These are phyloP conservation scores for Sitta europaea DNA, from an alignment of 2,113 vertebrate species.

Conservation along the genomic window DNA sequence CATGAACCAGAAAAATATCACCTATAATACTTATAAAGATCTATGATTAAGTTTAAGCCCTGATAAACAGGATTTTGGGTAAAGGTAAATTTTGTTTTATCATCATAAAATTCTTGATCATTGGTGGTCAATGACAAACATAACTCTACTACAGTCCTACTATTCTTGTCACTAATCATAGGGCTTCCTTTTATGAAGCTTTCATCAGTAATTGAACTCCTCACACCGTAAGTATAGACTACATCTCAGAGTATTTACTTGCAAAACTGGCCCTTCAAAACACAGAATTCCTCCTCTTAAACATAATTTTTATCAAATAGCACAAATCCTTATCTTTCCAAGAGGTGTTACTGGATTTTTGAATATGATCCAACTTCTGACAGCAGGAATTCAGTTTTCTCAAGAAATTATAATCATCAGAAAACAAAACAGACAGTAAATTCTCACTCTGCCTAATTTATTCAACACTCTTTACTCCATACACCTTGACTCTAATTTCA, in stretches of 20 bases:
- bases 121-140: not conserved
- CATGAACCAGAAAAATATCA: not conserved
- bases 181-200: not conserved
- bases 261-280: not conserved
- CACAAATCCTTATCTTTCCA: not conserved
- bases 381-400: not conserved
- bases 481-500: not conserved
- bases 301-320: not conserved
- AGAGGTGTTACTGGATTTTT: not conserved
- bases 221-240: not conserved
- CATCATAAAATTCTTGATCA: not conserved
- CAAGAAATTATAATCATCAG: not conserved
- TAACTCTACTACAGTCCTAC: not conserved
- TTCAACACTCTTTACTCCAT: not conserved
- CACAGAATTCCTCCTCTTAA: not conserved
- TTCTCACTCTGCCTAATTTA: not conserved
- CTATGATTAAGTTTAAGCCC: not conserved
- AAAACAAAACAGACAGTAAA: not conserved
- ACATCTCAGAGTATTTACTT: not conserved
- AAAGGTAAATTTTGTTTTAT: not conserved
- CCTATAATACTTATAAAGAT: not conserved
- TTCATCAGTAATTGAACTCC: not conserved
- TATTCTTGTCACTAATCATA: not conserved
- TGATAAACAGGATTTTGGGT: not conserved
- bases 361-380: not conserved